These are phyloP conservation scores for Drosophila nigrodunni DNA, from an alignment of 1,140 invertebrate genomes.

Conservation along the genomic window DNA sequence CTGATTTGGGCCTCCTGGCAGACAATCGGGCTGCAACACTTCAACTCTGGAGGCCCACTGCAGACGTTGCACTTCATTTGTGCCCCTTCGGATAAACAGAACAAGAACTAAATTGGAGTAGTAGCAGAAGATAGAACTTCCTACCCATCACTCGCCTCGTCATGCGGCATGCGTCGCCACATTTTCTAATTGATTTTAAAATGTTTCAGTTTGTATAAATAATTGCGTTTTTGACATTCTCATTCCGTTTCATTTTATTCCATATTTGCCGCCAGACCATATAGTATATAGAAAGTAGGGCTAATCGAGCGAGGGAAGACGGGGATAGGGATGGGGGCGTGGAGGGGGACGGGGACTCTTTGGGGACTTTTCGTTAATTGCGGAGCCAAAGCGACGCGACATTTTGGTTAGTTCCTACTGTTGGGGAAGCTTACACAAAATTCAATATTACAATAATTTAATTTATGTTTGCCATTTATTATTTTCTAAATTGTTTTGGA, in stretches of 20 bases:
- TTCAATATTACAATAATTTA: constrained; percentile 83
- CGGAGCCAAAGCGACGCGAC: constrained; percentile 17
- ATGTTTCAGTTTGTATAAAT: constrained; percentile 84
- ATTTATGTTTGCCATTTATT: constrained; percentile 84
- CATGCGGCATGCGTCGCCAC: constrained; percentile 81
- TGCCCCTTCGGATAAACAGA: constrained; percentile 78
- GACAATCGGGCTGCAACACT: constrained; percentile 72
- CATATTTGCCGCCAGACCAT: constrained; percentile 10
- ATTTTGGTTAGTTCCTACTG: constrained; percentile 66
- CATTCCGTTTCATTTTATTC: constrained; percentile 8
- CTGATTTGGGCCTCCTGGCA: constrained; percentile 46
- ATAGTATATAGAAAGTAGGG: constrained; percentile 1
- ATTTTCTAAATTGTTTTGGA: constrained; percentile 83
- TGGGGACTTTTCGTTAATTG: constrained; percentile 30
- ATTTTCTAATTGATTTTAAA: constrained; percentile 84
- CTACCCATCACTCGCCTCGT: constrained; percentile 35
- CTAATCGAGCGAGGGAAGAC: background rate
- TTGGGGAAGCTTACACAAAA: constrained; percentile 56
- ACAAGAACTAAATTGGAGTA: constrained; percentile 7
- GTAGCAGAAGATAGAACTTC: constrained; percentile 1
- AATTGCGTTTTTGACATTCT: constrained; percentile 83
- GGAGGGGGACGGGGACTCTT: too few species aligned
- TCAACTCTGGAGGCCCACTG: constrained; percentile 25
- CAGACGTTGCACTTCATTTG: constrained; percentile 72
- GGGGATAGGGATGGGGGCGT: background rate